phyloP scores from a whole-genome alignment of 2,888 invertebrate genomes.

The Drosophila dives region DNA sequence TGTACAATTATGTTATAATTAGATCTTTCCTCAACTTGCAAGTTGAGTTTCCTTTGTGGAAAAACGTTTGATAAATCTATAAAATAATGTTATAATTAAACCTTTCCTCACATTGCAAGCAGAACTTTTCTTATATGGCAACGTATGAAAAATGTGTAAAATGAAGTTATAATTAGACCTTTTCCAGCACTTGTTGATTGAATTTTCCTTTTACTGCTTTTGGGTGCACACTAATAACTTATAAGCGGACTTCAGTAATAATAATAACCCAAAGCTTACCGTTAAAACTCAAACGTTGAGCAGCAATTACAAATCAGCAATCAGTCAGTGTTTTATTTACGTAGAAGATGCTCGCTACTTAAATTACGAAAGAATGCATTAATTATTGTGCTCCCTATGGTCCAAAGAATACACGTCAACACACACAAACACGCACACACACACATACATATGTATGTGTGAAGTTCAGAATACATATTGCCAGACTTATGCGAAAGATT shows the following conservation, averaged over 20 bases:
- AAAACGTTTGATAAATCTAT: no score
- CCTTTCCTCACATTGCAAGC: background rate
- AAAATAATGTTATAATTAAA: background rate
- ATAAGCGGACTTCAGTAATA: background rate
- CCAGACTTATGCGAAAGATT: conserved; percentile 18
- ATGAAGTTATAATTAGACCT: background rate
- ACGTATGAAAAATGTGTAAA: background rate
- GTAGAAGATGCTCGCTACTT: conserved; percentile 8
- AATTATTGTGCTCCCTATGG: conserved; percentile 13
- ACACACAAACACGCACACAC: background rate
- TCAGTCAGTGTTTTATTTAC: conserved; percentile 17
- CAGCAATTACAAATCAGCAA: conserved; percentile 12
- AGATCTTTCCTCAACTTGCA: background rate
- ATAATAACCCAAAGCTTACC: background rate
- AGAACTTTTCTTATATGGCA: background rate
- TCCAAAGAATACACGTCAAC: background rate
- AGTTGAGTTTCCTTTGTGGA: no score
- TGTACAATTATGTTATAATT: background rate
- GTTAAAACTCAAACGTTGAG: background rate
- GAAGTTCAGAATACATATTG: conserved; percentile 24
- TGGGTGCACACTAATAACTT: background rate
- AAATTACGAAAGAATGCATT: conserved; percentile 20
- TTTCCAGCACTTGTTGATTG: background rate
- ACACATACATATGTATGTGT: conserved; percentile 2
- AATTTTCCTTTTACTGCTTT: background rate